These are phyloP conservation scores for Odontamblyopus lacepedii DNA, from an alignment of 2,797 vertebrate species.

Conservation along the genomic window DNA sequence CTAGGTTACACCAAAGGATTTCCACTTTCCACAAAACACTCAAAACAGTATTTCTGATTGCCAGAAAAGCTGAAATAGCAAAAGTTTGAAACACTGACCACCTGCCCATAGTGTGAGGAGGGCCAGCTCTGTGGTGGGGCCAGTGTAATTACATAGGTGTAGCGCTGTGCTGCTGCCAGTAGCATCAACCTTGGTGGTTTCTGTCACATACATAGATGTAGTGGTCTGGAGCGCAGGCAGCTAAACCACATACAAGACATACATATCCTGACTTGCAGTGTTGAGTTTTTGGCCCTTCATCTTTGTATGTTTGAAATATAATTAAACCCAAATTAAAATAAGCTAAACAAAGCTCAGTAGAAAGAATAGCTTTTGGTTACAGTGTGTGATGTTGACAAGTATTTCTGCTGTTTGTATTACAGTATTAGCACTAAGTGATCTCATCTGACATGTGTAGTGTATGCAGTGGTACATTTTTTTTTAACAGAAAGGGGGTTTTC, in stretches of 20 bases:
- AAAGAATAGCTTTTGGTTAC: not conserved
- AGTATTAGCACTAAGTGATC: not conserved
- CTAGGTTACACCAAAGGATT: slow-evolving; percentile 64
- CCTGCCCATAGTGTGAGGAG: slow-evolving; percentile 50
- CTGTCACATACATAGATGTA: slow-evolving; percentile 40
- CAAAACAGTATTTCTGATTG: slow-evolving; percentile 43
- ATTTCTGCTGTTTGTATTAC: not conserved
- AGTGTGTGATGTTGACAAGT: not conserved
- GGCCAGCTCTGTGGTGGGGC: slow-evolving; percentile 46
- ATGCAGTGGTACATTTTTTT: no score
- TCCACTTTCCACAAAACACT: slow-evolving; percentile 53
- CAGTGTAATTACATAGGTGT: slow-evolving; percentile 61
- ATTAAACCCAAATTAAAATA: not conserved
- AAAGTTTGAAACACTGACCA: slow-evolving; percentile 69
- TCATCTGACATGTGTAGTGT: not conserved
- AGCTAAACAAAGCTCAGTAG: not conserved
- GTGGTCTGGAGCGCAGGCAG: slow-evolving; percentile 10
- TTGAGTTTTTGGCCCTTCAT: not conserved
- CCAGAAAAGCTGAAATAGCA: slow-evolving; percentile 58
- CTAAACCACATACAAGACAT: slow-evolving; percentile 20
- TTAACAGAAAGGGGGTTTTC: no score
- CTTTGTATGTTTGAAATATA: not conserved
- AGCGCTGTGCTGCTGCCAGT: slow-evolving; percentile 54
- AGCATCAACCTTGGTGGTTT: slow-evolving; percentile 56
- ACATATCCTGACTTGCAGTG: no score